phyloP scores from a whole-genome alignment of 37 sponge, comb jelly and placozoan genomes.

The Crambe crambe region DNA sequence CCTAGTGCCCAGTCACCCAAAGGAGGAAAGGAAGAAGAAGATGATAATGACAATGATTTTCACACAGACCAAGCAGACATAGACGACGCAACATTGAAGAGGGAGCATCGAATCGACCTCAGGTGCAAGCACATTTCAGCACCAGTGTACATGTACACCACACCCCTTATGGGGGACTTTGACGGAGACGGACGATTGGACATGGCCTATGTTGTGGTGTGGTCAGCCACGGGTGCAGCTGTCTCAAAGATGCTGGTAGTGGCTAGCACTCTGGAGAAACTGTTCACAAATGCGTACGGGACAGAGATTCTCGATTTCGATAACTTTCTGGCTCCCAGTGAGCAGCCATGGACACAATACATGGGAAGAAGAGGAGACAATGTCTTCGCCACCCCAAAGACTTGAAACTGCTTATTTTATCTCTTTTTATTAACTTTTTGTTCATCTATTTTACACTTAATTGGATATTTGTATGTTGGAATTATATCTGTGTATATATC shows the following conservation, averaged over 20 bases:
- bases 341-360: slow-evolving; percentile 77
- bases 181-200: slow-evolving; percentile 59
- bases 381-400: background rate
- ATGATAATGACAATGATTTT: background rate
- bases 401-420: too few species aligned
- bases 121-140: slow-evolving; percentile 22
- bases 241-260: background rate
- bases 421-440: too few species aligned
- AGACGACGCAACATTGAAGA: background rate
- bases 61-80: background rate
- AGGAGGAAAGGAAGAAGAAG: too few species aligned
- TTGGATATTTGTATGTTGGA: too few species aligned
- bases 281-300: slow-evolving; percentile 26
- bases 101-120: too few species aligned
- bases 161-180: slow-evolving; percentile 54
- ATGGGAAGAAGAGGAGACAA: slow-evolving; percentile 63
- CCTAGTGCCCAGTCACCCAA: too few species aligned
- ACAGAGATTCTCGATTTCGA: slow-evolving; percentile 19
- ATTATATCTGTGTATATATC: too few species aligned
- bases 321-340: slow-evolving; percentile 31
- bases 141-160: background rate
- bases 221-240: background rate
- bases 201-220: slow-evolving; percentile 27
- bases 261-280: background rate
- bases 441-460: too few species aligned